Percentiles rank a stretch among this genome's conserved stretches.
Evolutionary conservation across 2,888 invertebrate genomes (phyloP).

Genomic region (Phengaris alcon): DNA sequence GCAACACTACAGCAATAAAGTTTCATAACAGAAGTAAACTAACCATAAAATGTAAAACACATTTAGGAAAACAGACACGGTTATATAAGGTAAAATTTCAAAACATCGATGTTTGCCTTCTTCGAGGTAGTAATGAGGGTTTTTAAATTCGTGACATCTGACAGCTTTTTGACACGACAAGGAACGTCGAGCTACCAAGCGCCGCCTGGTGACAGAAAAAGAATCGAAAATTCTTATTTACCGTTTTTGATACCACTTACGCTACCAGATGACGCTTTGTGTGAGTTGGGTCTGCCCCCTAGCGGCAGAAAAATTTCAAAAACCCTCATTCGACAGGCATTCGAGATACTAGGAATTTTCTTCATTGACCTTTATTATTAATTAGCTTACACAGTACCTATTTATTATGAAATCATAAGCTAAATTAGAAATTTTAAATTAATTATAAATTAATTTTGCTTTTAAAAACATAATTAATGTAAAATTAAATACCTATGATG

Average conservation of each 20-base stretch:
- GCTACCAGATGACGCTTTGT: no score
- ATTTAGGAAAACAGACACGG: background rate
- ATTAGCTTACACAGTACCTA: background rate
- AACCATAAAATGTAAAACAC: slow-evolving; percentile 1
- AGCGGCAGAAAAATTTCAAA: no score
- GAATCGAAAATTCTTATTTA: no score
- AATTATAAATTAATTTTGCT: background rate
- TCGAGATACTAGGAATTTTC: background rate
- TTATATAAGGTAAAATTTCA: background rate
- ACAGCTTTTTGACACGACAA: no score
- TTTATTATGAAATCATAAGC: background rate
- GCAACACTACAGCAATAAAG: no score
- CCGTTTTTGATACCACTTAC: no score
- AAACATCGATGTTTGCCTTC: background rate
- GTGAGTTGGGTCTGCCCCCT: no score
- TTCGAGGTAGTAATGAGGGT: background rate
- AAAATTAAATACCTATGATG: background rate
- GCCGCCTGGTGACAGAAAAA: no score
- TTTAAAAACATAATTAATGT: background rate
- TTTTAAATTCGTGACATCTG: no score
- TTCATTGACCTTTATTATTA: slow-evolving; percentile 28
- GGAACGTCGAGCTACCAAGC: no score
- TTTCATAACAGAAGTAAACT: slow-evolving; percentile 2
- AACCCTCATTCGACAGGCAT: background rate
- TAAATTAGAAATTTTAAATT: background rate